phyloP scores from a whole-genome alignment of 1,140 invertebrate genomes.

The Portunus trituberculatus region DNA sequence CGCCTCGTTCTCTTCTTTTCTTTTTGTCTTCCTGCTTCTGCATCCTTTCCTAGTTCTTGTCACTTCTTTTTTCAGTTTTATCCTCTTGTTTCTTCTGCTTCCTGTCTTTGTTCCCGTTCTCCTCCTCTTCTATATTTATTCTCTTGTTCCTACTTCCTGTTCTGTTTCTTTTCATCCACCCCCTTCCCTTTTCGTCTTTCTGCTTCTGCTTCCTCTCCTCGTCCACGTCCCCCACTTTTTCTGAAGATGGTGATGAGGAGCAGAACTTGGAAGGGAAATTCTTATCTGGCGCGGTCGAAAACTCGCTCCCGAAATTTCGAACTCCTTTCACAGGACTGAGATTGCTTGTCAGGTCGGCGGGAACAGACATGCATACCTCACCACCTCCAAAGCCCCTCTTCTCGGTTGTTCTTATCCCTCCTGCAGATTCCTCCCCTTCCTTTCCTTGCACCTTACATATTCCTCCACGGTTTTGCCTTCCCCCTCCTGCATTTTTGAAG shows the following conservation, averaged over 20 bases:
- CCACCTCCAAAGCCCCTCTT: neutral
- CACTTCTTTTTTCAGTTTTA: too few relatives aligned
- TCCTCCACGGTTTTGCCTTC: neutral
- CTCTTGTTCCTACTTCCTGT: neutral
- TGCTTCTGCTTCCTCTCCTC: neutral
- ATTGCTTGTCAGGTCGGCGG: neutral
- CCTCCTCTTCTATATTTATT: neutral
- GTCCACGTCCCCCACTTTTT: neutral
- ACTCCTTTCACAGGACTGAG: neutral
- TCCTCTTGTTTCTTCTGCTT: too few relatives aligned
- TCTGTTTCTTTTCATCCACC: neutral
- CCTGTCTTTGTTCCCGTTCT: too few relatives aligned
- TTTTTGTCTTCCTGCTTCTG: too few relatives aligned
- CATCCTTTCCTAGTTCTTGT: too few relatives aligned
- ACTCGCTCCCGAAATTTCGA: neutral
- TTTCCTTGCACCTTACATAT: neutral
- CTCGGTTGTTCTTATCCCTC: neutral
- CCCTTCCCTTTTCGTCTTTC: neutral
- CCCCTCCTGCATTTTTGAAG: too few relatives aligned
- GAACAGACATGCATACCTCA: constrained; percentile 10
- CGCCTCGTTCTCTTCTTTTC: too few relatives aligned
- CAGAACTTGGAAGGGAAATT: neutral
- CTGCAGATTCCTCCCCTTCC: neutral
- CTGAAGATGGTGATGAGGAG: neutral
- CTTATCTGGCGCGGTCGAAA: neutral